phyloP scores from a whole-genome alignment of 2,797 vertebrate species.

The Danio jaintianensis region DNA sequence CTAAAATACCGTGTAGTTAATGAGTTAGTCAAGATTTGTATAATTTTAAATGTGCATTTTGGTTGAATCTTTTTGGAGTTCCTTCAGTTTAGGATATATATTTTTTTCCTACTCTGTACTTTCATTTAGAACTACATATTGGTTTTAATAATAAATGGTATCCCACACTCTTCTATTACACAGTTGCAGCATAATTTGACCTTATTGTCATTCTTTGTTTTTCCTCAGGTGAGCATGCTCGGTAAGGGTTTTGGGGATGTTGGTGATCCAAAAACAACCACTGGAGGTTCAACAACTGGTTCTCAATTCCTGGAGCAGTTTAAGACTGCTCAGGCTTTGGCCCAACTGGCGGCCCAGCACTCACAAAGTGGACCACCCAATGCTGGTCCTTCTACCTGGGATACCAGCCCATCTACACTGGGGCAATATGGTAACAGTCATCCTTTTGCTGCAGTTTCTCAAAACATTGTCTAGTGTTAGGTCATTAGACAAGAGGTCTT shows the following conservation, averaged over 20 bases:
- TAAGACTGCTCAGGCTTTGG: conserved; percentile 96
- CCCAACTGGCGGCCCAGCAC: conserved; percentile 95
- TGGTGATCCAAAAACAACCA: conserved; percentile 88
- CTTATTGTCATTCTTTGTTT: neutral
- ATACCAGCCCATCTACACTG: conserved; percentile 84
- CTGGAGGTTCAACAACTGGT: conserved; percentile 89
- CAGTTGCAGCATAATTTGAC: neutral
- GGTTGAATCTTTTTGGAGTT: too few species aligned
- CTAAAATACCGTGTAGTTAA: too few species aligned
- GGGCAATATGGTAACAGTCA: conserved; percentile 89
- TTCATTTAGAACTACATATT: too few species aligned
- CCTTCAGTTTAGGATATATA: too few species aligned
- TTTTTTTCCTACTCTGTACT: too few species aligned
- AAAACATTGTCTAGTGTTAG: too few species aligned
- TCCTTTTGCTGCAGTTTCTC: neutral
- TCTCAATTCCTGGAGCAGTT: conserved; percentile 99
- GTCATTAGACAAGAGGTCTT: too few species aligned
- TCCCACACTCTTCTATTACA: neutral
- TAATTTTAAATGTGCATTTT: too few species aligned
- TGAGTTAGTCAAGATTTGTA: too few species aligned
- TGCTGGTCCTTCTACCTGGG: conserved; percentile 85
- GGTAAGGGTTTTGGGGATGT: conserved; percentile 94
- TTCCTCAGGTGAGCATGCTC: conserved; percentile 87
- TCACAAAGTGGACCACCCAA: conserved; percentile 82
- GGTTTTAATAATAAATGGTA: too few species aligned